Conservation (phyloP, 2,797 vertebrate genomes). For the Propithecus perrieri region DNA sequence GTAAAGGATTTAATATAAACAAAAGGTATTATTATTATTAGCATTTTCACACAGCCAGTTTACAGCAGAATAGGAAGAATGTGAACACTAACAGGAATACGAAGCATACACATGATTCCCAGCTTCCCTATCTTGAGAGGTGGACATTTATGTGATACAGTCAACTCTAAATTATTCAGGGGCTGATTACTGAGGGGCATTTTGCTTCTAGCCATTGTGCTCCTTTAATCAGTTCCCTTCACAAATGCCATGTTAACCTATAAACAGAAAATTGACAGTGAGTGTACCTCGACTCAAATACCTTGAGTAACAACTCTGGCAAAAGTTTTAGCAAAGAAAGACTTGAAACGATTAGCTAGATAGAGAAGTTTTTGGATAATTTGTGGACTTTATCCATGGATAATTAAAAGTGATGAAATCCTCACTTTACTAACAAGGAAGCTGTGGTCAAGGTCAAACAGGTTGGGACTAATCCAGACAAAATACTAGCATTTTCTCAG, state of each 20-base stretch:
- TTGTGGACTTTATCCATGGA: background rate
- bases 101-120: background rate
- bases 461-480: background rate
- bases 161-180: background rate
- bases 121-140: background rate
- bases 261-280: background rate
- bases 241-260: background rate
- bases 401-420: background rate
- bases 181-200: background rate
- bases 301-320: background rate
- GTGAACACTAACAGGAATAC: background rate
- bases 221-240: background rate
- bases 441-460: background rate
- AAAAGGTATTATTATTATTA: background rate
- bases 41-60: background rate
- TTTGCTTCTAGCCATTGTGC: background rate
- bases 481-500: background rate
- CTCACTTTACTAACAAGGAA: background rate
- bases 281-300: background rate
- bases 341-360: background rate
- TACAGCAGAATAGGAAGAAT: background rate
- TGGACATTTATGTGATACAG: background rate
- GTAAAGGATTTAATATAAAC: conserved; percentile 3
- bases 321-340: conserved; percentile 31
- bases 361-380: background rate